Conservation (phyloP, 2,888 invertebrate species). For the Drosophila mimetica region DNA sequence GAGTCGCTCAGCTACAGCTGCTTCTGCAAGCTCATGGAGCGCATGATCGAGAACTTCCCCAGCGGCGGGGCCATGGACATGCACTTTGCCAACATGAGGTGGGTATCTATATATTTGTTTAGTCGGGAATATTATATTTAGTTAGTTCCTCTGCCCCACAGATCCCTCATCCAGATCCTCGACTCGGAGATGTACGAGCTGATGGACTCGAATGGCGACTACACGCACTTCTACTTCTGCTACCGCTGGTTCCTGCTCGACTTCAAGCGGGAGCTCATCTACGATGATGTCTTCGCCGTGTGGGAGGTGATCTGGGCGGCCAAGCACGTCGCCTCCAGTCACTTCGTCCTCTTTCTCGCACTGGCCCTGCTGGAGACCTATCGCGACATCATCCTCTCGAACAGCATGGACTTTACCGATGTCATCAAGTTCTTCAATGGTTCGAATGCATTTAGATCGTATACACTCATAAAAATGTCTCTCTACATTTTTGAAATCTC, state of each 20-base stretch:
- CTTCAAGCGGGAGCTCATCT: constrained; percentile 96
- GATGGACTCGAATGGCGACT: constrained; percentile 97
- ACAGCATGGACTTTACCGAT: constrained; percentile 99
- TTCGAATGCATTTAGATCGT: too few relatives aligned
- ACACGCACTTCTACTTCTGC: constrained; percentile 98
- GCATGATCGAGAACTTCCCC: constrained; percentile 96
- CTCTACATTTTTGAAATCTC: too few relatives aligned
- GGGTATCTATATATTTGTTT: constrained; percentile 5
- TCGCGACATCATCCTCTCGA: constrained; percentile 96
- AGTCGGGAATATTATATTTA: background rate
- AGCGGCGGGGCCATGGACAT: constrained; percentile 97
- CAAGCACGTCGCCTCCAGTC: constrained; percentile 91
- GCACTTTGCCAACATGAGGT: constrained; percentile 97
- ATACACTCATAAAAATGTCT: too few relatives aligned
- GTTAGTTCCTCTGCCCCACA: constrained; percentile 67
- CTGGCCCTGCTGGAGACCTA: constrained; percentile 96
- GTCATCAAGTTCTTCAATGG: constrained; percentile 99
- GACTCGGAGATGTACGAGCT: constrained; percentile 97
- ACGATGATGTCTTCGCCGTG: constrained; percentile 96
- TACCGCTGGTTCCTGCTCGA: constrained; percentile 98
- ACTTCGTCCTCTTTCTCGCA: constrained; percentile 97
- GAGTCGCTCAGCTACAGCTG: constrained; percentile 96
- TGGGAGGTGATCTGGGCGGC: constrained; percentile 99
- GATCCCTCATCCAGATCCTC: constrained; percentile 92
- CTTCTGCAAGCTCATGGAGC: constrained; percentile 95